These are phyloP conservation scores for Melitaea cinxia DNA, from an alignment of 1,140 invertebrate genomes.

Conservation along the genomic window DNA sequence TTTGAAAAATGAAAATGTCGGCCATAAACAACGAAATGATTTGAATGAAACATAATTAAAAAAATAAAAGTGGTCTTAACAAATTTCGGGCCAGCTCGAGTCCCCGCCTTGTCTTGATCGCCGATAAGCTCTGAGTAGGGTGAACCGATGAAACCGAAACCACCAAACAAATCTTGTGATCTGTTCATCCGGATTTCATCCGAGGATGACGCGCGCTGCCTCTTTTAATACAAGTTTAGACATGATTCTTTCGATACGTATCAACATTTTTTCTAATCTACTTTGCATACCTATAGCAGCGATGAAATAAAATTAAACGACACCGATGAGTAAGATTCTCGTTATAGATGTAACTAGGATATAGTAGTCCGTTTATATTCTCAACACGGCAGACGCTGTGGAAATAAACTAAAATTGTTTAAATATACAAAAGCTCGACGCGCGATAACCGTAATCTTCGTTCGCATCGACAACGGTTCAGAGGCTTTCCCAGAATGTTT, in stretches of 20 bases:
- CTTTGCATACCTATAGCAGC: slow-evolving; percentile 63
- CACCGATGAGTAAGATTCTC: slow-evolving; percentile 58
- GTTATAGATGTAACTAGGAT: slow-evolving; percentile 53
- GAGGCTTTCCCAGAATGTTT: slow-evolving; percentile 14
- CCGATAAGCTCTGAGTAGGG: slow-evolving; percentile 71
- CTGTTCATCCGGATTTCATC: slow-evolving; percentile 67
- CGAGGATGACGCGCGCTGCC: slow-evolving; percentile 56
- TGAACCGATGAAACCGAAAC: slow-evolving; percentile 69
- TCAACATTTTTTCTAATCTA: slow-evolving; percentile 53
- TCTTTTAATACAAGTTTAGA: slow-evolving; percentile 67
- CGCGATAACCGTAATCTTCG: slow-evolving; percentile 31
- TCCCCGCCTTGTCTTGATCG: slow-evolving; percentile 41
- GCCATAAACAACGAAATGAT: slow-evolving; percentile 79
- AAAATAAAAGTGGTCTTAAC: slow-evolving; percentile 69
- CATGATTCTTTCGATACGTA: slow-evolving; percentile 63
- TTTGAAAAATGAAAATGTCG: slow-evolving; percentile 79
- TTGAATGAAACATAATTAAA: slow-evolving; percentile 77
- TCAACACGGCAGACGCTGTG: slow-evolving; percentile 41
- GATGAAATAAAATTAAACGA: slow-evolving; percentile 52
- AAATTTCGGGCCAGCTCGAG: slow-evolving; percentile 63
- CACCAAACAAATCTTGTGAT: slow-evolving; percentile 58
- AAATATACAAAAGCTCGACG: slow-evolving; percentile 36
- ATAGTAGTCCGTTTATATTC: slow-evolving; percentile 50
- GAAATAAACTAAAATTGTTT: slow-evolving; percentile 50
- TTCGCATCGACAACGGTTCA: background rate